A percentile compares a stretch with the other conserved stretches of the same genome.
These are phyloP conservation scores for Ia io DNA, from an alignment of 2,113 vertebrate genomes.

Conservation along the genomic window DNA sequence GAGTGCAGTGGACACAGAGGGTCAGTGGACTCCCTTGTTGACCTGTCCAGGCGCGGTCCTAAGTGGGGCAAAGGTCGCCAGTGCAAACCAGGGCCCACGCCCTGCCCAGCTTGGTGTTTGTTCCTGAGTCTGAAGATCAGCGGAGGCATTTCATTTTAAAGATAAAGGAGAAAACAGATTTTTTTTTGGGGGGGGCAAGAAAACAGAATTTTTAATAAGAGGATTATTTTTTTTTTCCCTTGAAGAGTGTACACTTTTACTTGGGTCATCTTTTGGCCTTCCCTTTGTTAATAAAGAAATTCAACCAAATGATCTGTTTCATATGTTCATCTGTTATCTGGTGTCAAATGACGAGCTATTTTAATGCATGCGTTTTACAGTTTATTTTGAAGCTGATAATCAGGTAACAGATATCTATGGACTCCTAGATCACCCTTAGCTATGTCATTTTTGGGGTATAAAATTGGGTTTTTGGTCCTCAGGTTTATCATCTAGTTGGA, in stretches of 20 bases:
- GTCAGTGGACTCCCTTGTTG: rapidly evolving
- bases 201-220: background rate
- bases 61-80: background rate
- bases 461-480: background rate
- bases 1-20: background rate
- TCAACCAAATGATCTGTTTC: background rate
- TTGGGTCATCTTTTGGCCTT: background rate
- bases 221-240: background rate
- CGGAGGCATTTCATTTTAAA: background rate
- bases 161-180: background rate
- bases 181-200: background rate
- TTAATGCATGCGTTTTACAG: background rate
- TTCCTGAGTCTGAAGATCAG: background rate
- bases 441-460: background rate
- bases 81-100: background rate
- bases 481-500: background rate
- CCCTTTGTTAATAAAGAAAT: background rate
- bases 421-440: background rate
- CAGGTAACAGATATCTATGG: background rate
- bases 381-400: background rate
- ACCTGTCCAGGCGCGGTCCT: background rate
- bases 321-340: background rate
- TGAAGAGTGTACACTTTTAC: background rate
- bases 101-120: background rate
- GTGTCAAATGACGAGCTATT: background rate